Evolutionary conservation across 2,113 vertebrate species (phyloP).

Genomic region (Mohoua ochrocephala): DNA sequence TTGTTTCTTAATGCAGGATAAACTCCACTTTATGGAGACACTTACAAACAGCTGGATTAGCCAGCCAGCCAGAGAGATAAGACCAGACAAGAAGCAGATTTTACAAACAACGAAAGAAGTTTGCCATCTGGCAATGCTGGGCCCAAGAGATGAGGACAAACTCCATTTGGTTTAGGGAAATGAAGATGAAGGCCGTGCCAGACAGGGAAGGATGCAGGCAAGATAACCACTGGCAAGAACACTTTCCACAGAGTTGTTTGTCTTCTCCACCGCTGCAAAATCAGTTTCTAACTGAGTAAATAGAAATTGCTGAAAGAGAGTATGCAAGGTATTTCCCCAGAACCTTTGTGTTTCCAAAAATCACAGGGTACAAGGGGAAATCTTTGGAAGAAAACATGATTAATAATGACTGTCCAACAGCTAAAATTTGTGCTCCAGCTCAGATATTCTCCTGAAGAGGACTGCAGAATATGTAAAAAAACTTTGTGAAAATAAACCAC

Average conservation of each 20-base stretch:
- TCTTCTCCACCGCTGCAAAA: neutral
- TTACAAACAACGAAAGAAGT: neutral
- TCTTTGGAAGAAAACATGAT: neutral
- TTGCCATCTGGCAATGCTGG: neutral
- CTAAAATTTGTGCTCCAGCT: neutral
- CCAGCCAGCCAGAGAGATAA: neutral
- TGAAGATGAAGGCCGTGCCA: neutral
- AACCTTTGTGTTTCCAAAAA: neutral
- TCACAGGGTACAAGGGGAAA: neutral
- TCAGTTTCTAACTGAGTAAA: neutral
- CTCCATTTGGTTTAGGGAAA: neutral
- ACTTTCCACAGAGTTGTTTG: neutral
- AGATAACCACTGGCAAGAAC: neutral
- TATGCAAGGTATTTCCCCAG: neutral
- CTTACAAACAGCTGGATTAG: neutral
- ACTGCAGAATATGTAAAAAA: neutral
- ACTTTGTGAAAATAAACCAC: neutral
- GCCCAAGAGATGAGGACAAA: neutral
- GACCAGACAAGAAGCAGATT: neutral
- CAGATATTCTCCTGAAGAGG: neutral
- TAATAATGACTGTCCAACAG: neutral
- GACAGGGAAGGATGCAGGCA: neutral
- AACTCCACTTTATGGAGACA: neutral
- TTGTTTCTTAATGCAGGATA: neutral
- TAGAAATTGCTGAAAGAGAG: neutral